A percentile compares a stretch with the other conserved stretches of the same genome.
phyloP scores from a whole-genome alignment of 1,140 invertebrate species.

The Proales similis region DNA sequence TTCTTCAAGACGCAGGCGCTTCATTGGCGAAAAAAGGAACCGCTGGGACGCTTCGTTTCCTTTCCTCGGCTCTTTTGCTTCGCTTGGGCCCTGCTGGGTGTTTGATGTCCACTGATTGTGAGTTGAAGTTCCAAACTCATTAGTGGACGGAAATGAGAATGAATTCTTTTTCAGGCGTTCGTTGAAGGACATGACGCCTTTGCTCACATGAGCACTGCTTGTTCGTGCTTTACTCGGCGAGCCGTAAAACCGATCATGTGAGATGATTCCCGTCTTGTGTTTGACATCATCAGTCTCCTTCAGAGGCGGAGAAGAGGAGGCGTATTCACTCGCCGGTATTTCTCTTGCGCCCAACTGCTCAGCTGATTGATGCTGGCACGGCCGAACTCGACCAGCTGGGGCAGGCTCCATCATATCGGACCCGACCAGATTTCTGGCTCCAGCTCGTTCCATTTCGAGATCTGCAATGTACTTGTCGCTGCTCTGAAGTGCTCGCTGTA shows the following conservation, averaged over 20 bases:
- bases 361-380: no score
- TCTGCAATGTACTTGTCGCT: constrained; percentile 50
- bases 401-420: background rate
- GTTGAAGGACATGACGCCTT: background rate
- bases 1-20: background rate
- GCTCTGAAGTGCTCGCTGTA: constrained; percentile 47
- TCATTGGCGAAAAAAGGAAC: constrained; percentile 34
- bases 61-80: constrained; percentile 42
- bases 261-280: constrained; percentile 21
- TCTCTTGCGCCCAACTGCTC: no score
- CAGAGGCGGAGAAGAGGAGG: background rate
- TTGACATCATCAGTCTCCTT: background rate
- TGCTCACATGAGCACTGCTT: background rate
- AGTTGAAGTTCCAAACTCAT: constrained; percentile 6
- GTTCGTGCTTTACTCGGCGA: constrained; percentile 6
- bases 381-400: background rate
- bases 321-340: no score
- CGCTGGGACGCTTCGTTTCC: constrained; percentile 46
- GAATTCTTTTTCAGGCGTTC: background rate
- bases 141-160: background rate
- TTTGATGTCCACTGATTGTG: constrained; percentile 39
- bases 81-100: constrained; percentile 42
- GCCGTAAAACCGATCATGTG: constrained; percentile 3
- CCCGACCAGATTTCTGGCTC: constrained; percentile 9
- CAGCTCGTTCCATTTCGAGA: constrained; percentile 42